Evolutionary conservation across 2,888 invertebrate species (phyloP), one percentile per base, ranked within the genome.

Genomic region (Nymphalis c-album): DNA sequence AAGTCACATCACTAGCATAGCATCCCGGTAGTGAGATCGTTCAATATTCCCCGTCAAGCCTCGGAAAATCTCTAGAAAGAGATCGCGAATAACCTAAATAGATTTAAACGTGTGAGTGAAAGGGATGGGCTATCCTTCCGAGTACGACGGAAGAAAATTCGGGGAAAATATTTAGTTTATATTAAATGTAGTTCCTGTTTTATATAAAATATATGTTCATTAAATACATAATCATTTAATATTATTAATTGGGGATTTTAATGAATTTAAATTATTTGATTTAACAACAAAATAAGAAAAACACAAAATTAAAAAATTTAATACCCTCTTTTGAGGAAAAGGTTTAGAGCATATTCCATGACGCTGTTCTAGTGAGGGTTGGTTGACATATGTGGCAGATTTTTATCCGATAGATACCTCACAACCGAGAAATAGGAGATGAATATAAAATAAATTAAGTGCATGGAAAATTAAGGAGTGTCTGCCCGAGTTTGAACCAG

Each of bases 1-100:
- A 35, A 40, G 26, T 0, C 2, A 2, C 20, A 17, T 57, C 64
- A 26, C 70, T n/a, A 48, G 67, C n/a, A 58, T 64, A 63, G 13
- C 60, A 68, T 71, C 70, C 71, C 71, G 71, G 71, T 70, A 71
- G 71, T 67, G 61, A 67, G 71, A 71, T 70, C 71, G 71, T 71
- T 71, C 71, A 71, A 71, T 71, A 71, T 71, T 71, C 70, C 60
- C 68, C 67, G 63, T 64, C 64, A 68, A 60, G 67, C 68, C 66
- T 71, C 48, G 63, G 69, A 60, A 69, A 69, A 66, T 7, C 65
- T 59, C 59, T 63, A 65, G 70, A 71, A 45, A 53, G 65, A 61
- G 70, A 71, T 17, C 18, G 58, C 35, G 13, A 26, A 63, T 47
- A 55, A 58, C 53, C 63, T 53, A 57, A 63, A 62, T 46, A 48